Conservation (phyloP, 2,797 vertebrate species). For the Nasua narica region DNA sequence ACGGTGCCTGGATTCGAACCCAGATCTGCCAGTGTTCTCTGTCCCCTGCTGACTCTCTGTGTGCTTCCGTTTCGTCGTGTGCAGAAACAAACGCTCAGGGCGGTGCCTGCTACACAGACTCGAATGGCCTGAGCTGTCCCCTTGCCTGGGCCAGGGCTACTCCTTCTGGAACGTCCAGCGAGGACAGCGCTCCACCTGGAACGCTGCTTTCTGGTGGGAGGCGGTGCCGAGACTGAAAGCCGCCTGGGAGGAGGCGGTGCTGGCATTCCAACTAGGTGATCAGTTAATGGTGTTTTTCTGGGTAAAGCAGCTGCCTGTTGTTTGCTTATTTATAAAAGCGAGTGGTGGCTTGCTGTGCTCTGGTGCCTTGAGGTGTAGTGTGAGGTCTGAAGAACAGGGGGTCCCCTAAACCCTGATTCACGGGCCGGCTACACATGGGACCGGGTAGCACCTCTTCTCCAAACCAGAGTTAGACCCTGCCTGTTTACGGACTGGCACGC, state of each 20-base stretch:
- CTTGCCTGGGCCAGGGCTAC: neutral
- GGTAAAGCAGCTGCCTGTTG: neutral
- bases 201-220: neutral
- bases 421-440: too few species aligned
- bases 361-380: neutral
- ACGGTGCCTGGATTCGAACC: neutral
- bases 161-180: neutral
- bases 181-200: neutral
- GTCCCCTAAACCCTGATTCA: neutral
- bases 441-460: neutral
- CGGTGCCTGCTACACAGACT: neutral
- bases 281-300: neutral
- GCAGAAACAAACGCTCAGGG: neutral
- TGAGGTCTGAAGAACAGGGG: neutral
- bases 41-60: neutral
- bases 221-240: neutral
- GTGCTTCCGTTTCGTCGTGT: neutral
- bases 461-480: neutral
- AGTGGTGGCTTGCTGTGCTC: neutral
- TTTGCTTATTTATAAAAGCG: neutral
- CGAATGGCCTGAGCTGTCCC: fast-evolving
- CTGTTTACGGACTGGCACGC: fast-evolving
- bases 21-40: neutral
- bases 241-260: fast-evolving
- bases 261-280: neutral